These are phyloP conservation scores for Damaliscus lunatus DNA, from an alignment of 2,113 vertebrate species.

Conservation along the genomic window DNA sequence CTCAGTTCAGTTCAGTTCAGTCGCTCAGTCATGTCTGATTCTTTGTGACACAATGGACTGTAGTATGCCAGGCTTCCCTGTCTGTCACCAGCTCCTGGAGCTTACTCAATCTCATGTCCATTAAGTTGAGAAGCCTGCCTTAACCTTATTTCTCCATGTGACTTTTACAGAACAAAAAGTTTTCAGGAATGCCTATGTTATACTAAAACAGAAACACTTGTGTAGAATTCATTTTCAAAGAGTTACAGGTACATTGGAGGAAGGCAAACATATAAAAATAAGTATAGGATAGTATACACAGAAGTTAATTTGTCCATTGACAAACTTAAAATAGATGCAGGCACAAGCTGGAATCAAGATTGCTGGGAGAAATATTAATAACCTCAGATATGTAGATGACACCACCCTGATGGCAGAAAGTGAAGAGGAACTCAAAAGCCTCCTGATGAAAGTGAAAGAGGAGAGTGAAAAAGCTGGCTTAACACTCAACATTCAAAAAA, in stretches of 20 bases:
- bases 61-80: not conserved
- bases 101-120: not conserved
- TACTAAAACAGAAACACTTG: not conserved
- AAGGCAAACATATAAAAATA: not conserved
- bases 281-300: not conserved
- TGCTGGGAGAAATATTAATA: not conserved
- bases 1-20: not conserved
- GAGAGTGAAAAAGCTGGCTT: not conserved
- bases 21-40: not conserved
- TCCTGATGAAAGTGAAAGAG: not conserved
- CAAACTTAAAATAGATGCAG: not conserved
- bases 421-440: not conserved
- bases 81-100: not conserved
- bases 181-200: not conserved
- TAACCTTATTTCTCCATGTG: not conserved
- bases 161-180: not conserved
- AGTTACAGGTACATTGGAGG: not conserved
- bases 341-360: not conserved
- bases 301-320: not conserved
- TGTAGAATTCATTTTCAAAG: not conserved
- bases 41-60: not conserved
- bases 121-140: not conserved
- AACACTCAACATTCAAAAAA: not conserved
- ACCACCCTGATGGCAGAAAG: not conserved
- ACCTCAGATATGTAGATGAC: not conserved